Base-by-base conservation (phyloP, 2,113 vertebrate genomes). In the Sigmodon hispidus region DNA sequence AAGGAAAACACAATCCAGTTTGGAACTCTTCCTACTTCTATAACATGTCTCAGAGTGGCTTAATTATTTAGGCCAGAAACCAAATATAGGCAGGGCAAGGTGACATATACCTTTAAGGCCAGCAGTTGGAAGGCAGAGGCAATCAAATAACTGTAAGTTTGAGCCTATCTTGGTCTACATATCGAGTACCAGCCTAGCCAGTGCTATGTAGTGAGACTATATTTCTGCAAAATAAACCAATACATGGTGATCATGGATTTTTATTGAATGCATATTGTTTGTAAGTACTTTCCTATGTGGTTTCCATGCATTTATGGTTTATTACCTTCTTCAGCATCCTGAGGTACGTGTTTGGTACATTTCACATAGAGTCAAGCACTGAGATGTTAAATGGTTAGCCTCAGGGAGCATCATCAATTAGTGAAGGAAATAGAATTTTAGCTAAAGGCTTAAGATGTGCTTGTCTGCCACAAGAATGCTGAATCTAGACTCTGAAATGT, bases 171-270 rank as follows among this genome's bases (percentile, higher is more conserved):
- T 43, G 13, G 55, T 17, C n/a, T 83, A 83, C n/a, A 59, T 24
- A 43, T 40, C n/a, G 43, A 59, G 55, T 9, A 43, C 21, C n/a
- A 40, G 12, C 22, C 6, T 61, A 83, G n/a, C 22, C n/a, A 40
- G 1, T 5, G 6, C 21, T n/a, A 3, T 2, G 2, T 57, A n/a
- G 11, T 57, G n/a, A 40, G 55, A 13, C 5, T 11, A 24, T 15
- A 10, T 57, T 57, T 15, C 5, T 29, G 43, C 55, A 26, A 61
- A n/a, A 43, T 7, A 9, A 61, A 83, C 4, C 26, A 59, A 81
- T 3, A 40, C 29, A 5, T 43, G 19, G 3, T 34, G 7, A 10
- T 5, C 26, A 22, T 45, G 7, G 22, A 70, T 57, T 45, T 24
- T n/a, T 91, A 57, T 8, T n/a, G 57, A 57, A 19, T 70, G 31